phyloP scores from a whole-genome alignment of 2,797 vertebrate species.

The Sitta carolinensis region DNA sequence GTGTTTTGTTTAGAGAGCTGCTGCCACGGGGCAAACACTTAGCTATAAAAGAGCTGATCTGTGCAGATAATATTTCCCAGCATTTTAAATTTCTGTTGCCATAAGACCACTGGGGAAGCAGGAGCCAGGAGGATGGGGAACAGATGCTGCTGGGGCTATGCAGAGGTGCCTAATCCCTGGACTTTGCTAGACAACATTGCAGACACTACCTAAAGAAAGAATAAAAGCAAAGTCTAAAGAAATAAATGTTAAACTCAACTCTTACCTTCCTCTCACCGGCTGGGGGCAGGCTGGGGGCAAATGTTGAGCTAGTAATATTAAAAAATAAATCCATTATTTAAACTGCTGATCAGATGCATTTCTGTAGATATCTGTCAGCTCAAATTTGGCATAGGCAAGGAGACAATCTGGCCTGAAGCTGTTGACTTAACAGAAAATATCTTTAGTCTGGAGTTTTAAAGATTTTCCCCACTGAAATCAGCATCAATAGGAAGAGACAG shows the following conservation, averaged over 20 bases:
- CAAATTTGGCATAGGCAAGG: background rate
- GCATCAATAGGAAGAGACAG: background rate
- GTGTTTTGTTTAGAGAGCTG: background rate
- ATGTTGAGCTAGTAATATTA: background rate
- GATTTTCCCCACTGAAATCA: conserved; percentile 1
- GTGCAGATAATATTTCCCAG: background rate
- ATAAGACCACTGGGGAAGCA: background rate
- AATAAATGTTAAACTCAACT: background rate
- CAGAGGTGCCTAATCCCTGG: background rate
- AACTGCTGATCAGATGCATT: background rate
- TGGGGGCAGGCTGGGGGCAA: background rate
- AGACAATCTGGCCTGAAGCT: background rate
- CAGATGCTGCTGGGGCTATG: background rate
- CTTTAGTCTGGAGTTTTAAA: background rate
- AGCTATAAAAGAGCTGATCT: background rate
- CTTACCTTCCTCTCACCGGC: background rate
- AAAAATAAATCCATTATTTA: background rate
- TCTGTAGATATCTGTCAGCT: background rate
- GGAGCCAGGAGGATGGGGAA: background rate
- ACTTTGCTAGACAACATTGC: background rate
- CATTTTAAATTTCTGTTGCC: background rate
- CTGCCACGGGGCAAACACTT: background rate
- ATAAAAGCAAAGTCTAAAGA: background rate
- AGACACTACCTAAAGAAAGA: background rate
- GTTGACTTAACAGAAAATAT: background rate